These are phyloP conservation scores for Catalaphyllia jardinei DNA, from an alignment of 64 coral and sea anemone species.

Conservation along the genomic window DNA sequence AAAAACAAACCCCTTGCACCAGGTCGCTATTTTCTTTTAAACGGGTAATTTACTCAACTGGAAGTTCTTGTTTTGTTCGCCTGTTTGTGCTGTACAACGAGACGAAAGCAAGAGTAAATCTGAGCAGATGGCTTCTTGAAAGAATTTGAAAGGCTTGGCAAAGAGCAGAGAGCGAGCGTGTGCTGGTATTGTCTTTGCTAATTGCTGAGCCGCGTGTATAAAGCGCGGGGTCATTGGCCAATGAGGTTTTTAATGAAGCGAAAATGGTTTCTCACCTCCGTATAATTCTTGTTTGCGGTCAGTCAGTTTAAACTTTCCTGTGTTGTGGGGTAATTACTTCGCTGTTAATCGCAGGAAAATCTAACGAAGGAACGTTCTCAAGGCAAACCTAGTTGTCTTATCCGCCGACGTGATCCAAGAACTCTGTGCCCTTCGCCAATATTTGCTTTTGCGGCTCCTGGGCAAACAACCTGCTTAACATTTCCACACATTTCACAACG, in stretches of 20 bases:
- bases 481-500: slow-evolving; percentile 44
- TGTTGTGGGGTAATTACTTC: neutral
- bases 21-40: neutral
- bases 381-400: neutral
- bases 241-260: slow-evolving; percentile 23
- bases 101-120: slow-evolving; percentile 24
- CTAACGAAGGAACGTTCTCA: neutral
- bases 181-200: slow-evolving; percentile 7
- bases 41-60: slow-evolving; percentile 27
- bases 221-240: neutral
- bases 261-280: slow-evolving; percentile 26
- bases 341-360: neutral
- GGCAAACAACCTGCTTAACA: slow-evolving; percentile 20
- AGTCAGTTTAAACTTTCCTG: neutral
- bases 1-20: slow-evolving; percentile 7
- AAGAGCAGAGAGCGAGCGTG: slow-evolving; percentile 1
- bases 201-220: slow-evolving; percentile 34
- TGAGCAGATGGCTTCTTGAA: slow-evolving; percentile 43
- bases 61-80: slow-evolving; percentile 17
- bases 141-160: slow-evolving; percentile 18
- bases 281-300: slow-evolving; percentile 22
- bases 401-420: neutral
- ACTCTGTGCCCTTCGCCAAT: slow-evolving; percentile 21
- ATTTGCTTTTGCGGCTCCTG: slow-evolving; percentile 41
- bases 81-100: slow-evolving; percentile 1